These are phyloP conservation scores for Glyphotaelius pellucidus DNA, from an alignment of 2,888 invertebrate species.

Conservation along the genomic window DNA sequence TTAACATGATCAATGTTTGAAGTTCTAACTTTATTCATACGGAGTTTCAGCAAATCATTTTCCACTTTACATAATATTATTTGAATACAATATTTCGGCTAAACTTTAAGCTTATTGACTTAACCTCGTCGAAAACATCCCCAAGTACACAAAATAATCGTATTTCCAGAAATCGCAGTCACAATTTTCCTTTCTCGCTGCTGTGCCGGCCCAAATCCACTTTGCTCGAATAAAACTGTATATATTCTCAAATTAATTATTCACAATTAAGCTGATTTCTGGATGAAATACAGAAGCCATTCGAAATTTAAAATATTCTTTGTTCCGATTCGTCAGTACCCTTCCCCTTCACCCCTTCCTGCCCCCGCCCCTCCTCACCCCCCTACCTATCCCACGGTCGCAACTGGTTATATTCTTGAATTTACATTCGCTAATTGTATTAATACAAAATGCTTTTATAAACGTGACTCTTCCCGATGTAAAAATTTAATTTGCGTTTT, in stretches of 20 bases:
- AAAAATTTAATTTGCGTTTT: slow-evolving; percentile 34
- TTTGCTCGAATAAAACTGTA: slow-evolving; percentile 65
- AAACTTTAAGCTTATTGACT: not conserved
- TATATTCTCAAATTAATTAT: slow-evolving; percentile 67
- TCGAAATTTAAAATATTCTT: slow-evolving; percentile 66
- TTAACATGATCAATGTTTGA: not conserved
- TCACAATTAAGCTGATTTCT: slow-evolving; percentile 67
- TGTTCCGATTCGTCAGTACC: slow-evolving; percentile 65
- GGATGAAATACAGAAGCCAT: slow-evolving; percentile 66
- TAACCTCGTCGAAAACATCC: not conserved
- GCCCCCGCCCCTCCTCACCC: slow-evolving; percentile 31
- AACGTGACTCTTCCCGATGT: slow-evolving; percentile 37
- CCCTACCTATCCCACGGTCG: not conserved
- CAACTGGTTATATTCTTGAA: slow-evolving; percentile 62
- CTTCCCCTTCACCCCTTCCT: not conserved
- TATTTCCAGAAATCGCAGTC: slow-evolving; percentile 45
- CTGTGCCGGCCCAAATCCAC: slow-evolving; percentile 56
- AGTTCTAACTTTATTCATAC: not conserved
- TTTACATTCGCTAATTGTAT: slow-evolving; percentile 66
- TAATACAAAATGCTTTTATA: slow-evolving; percentile 56
- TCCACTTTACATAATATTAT: not conserved
- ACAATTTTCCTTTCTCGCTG: slow-evolving; percentile 49
- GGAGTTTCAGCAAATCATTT: not conserved
- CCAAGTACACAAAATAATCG: slow-evolving; percentile 33
- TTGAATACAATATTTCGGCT: not conserved